Evolutionary conservation across 1,140 invertebrate species (phyloP).

Genomic region (Trachymyrmex septentrionalis): DNA sequence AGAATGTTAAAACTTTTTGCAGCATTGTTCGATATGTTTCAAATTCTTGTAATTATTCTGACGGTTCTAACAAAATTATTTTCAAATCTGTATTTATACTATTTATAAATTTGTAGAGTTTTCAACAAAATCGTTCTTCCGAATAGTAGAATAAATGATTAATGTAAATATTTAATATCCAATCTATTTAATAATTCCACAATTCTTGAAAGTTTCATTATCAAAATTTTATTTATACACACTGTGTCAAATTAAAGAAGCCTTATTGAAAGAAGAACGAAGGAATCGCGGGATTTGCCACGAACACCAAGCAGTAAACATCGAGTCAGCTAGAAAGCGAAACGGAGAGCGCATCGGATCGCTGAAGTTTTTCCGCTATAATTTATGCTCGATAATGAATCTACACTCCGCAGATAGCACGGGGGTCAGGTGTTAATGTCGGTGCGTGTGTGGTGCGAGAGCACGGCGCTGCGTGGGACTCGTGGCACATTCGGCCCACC

Average conservation of each 20-base stretch:
- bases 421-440: constrained; percentile 83
- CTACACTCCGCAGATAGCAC: constrained; percentile 79
- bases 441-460: constrained; percentile 80
- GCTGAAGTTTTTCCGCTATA: constrained; percentile 78
- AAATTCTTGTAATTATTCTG: too few species aligned
- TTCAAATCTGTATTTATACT: too few species aligned
- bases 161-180: not conserved
- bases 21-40: too few species aligned
- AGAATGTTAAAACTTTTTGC: too few species aligned
- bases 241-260: not conserved
- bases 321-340: constrained; percentile 63
- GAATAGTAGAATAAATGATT: not conserved
- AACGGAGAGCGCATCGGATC: constrained; percentile 73
- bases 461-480: constrained; percentile 80
- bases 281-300: not conserved
- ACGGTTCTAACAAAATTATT: too few species aligned
- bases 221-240: not conserved
- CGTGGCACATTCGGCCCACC: constrained; percentile 79
- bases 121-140: too few species aligned
- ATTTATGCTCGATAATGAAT: constrained; percentile 84
- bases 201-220: not conserved
- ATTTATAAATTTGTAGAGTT: too few species aligned
- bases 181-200: not conserved
- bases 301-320: not conserved
- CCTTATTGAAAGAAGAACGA: not conserved